Evolutionary conservation across 1,140 invertebrate species (phyloP), one percentile per base, ranked within the genome.

Genomic region (Calephelis nemesis): DNA sequence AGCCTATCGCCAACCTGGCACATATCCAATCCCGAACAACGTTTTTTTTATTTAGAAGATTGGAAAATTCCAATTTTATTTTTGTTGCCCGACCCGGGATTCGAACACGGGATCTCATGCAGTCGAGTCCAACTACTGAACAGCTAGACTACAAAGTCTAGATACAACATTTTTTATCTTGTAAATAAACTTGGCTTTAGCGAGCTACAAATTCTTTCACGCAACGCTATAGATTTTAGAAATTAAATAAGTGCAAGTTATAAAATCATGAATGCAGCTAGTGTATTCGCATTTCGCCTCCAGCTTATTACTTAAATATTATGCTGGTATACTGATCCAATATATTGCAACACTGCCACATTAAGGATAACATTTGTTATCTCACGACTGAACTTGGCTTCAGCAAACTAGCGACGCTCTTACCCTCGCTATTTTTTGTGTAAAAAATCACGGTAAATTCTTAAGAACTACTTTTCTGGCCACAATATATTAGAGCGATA

Each of bases 401-500:
- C 42, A 47, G 42, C 7, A 54, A n/a, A 66, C 50, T 45, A 45
- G 42, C 42, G 6, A 45, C 8, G 8, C 42, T 45, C 42, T 30
- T 30, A 30, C 30, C 1, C 42, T 45, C 42, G 42, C 42, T 45
- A 45, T 45, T 45, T 45, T 30, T 45, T 70, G n/a, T 52, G 66
- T 70, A 83, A 82, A 86, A 87, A 88, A 87, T 86, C 79, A 82
- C 75, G 77, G 79, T 80, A 83, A 83, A 82, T 70, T 81, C 78
- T 78, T 70, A 71, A 69, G 86, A 84, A 84, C 83, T 86, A 74
- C 81, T 72, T 76, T 79, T 76, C 70, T 83, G 77, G 79, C 76
- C 78, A 81, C 79, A 87, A 90, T 81, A 85, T 89, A 91, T 91
- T 88, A 87, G 87, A 75, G 79, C 87, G 87, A 90, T 91, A 91